Evolutionary conservation across 2,113 vertebrate species (phyloP).

Genomic region (Monarcha castaneiventris): DNA sequence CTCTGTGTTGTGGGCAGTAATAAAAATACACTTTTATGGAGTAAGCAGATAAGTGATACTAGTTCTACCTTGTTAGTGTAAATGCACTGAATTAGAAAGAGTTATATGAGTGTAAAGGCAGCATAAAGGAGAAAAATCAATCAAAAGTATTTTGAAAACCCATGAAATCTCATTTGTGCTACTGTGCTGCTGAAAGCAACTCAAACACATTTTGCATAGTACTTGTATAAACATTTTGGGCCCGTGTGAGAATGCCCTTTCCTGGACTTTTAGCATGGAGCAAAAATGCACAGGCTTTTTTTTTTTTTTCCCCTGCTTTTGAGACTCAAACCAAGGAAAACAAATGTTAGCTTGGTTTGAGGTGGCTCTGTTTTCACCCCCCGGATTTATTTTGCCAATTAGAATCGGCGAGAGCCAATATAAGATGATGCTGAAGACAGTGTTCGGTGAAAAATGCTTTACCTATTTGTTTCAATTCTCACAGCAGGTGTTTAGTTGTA

Average conservation of each 20-base stretch:
- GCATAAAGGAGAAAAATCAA: neutral
- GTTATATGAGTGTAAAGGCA: neutral
- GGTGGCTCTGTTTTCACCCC: neutral
- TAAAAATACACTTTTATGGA: neutral
- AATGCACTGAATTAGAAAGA: neutral
- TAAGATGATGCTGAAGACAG: neutral
- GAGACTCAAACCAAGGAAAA: neutral
- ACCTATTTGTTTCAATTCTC: slow-evolving; percentile 31
- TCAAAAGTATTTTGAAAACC: neutral
- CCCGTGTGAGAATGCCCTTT: neutral
- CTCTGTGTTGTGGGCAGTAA: neutral
- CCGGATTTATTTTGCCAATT: slow-evolving; percentile 5
- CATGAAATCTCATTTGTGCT: neutral
- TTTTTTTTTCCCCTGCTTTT: neutral
- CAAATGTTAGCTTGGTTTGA: neutral
- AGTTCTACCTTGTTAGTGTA: neutral
- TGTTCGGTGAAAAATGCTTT: slow-evolving; percentile 18
- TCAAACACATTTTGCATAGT: neutral
- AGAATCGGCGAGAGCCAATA: neutral
- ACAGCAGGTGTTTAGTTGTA: slow-evolving; percentile 2
- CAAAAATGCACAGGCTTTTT: neutral
- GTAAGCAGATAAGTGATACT: neutral
- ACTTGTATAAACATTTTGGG: neutral
- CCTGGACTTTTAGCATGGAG: neutral
- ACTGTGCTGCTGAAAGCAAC: neutral